These are phyloP conservation scores for Ommatoiulus sabulosus DNA, from an alignment of 2,888 invertebrate genomes.

Conservation along the genomic window DNA sequence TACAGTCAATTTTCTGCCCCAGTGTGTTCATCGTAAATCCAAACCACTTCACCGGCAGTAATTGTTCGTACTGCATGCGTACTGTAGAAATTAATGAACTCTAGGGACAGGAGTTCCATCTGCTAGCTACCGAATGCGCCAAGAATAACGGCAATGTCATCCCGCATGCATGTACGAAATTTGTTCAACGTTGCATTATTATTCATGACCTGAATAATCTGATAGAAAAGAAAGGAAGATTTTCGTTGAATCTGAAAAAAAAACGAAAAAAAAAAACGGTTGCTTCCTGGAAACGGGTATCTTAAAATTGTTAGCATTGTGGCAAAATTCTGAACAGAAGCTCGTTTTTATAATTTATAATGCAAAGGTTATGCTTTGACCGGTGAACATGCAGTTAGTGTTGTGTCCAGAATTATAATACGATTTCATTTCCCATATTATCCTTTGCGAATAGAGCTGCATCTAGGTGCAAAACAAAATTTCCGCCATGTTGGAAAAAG, in stretches of 20 bases:
- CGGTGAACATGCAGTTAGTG: no score
- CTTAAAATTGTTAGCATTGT: background rate
- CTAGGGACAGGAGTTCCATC: no score
- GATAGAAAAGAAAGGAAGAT: background rate
- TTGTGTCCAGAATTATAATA: no score
- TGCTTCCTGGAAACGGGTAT: background rate
- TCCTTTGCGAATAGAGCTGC: no score
- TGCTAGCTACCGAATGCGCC: no score
- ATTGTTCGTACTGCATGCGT: no score
- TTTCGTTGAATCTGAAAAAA: background rate
- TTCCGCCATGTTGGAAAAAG: no score
- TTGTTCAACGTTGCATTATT: background rate
- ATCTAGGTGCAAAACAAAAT: no score
- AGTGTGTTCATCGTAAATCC: background rate
- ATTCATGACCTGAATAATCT: background rate
- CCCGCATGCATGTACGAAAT: background rate
- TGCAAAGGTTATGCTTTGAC: background rate
- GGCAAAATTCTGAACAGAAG: background rate
- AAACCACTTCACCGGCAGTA: background rate
- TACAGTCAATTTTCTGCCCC: background rate
- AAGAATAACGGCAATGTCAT: background rate
- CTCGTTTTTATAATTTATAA: background rate
- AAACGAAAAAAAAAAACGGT: background rate
- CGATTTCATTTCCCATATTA: no score
- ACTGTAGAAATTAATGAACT: no score